Evolutionary conservation across 1,140 invertebrate genomes (phyloP).

Genomic region (Thaumetopoea pityocampa): DNA sequence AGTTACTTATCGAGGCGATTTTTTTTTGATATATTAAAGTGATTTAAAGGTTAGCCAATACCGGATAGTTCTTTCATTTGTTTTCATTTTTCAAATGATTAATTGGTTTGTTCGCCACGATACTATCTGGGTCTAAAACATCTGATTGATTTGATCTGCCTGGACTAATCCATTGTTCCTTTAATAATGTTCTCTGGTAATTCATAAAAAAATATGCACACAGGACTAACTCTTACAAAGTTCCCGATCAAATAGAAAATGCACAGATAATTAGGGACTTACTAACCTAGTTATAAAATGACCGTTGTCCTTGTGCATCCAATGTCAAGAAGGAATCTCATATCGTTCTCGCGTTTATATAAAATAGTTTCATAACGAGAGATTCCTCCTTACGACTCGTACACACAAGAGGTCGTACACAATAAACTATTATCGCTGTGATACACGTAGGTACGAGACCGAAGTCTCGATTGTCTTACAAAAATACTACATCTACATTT

Average conservation of each 20-base stretch:
- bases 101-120: too few species aligned
- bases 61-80: too few species aligned
- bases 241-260: slow-evolving; percentile 51
- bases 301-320: slow-evolving; percentile 35
- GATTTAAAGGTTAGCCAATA: too few species aligned
- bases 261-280: slow-evolving; percentile 49
- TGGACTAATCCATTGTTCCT: too few species aligned
- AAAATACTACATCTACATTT: slow-evolving; percentile 72
- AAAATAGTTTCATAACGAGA: too few species aligned
- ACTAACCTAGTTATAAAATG: slow-evolving; percentile 51
- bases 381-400: slow-evolving; percentile 44
- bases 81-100: too few species aligned
- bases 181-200: too few species aligned
- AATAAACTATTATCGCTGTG: slow-evolving; percentile 72
- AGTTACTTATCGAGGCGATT: too few species aligned
- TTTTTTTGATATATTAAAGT: too few species aligned
- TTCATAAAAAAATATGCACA: too few species aligned
- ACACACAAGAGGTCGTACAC: slow-evolving; percentile 43
- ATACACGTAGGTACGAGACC: slow-evolving; percentile 61
- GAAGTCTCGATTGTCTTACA: slow-evolving; percentile 58
- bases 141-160: too few species aligned
- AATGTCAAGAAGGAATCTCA: slow-evolving; percentile 47
- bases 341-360: slow-evolving; percentile 2
- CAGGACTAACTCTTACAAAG: slow-evolving; percentile 28
- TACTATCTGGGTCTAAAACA: too few species aligned